phyloP scores from a whole-genome alignment of 2,797 vertebrate genomes.

The Bothrops alternatus region DNA sequence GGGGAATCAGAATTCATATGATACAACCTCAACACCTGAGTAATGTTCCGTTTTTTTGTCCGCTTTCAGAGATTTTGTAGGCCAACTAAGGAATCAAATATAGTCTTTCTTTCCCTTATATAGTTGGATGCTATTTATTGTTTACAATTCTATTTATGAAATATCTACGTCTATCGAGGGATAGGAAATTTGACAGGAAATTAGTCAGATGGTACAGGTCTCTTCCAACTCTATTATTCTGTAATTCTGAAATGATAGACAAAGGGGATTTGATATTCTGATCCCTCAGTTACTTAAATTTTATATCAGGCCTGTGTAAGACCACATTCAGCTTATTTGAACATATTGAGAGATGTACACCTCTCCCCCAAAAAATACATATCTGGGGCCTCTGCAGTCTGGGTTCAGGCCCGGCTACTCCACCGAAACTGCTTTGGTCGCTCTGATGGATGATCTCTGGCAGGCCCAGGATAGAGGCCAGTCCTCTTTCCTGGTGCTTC shows the following conservation, averaged over 20 bases:
- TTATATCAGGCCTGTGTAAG: background rate
- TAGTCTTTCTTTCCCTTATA: background rate
- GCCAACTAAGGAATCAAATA: background rate
- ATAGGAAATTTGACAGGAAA: too few species aligned
- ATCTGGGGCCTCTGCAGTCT: too few species aligned
- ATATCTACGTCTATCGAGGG: background rate
- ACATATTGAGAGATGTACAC: background rate
- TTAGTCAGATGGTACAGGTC: too few species aligned
- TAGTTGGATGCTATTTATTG: background rate
- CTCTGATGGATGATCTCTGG: too few species aligned
- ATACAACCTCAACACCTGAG: background rate
- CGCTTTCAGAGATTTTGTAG: background rate
- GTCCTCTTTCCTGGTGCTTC: too few species aligned
- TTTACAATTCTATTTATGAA: background rate
- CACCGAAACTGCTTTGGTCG: too few species aligned
- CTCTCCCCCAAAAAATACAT: background rate
- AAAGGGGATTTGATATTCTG: background rate
- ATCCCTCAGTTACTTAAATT: background rate
- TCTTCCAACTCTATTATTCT: background rate
- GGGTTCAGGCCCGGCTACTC: too few species aligned
- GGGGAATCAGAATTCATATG: too few species aligned
- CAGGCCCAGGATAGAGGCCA: too few species aligned
- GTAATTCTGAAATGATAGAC: too few species aligned
- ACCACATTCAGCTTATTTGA: background rate
- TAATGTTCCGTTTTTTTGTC: background rate